Percentiles rank a stretch among this genome's conserved stretches.
These are phyloP conservation scores for Anthopleura xanthogrammica DNA, from an alignment of 92 coral and sea anemone genomes.

Conservation along the genomic window DNA sequence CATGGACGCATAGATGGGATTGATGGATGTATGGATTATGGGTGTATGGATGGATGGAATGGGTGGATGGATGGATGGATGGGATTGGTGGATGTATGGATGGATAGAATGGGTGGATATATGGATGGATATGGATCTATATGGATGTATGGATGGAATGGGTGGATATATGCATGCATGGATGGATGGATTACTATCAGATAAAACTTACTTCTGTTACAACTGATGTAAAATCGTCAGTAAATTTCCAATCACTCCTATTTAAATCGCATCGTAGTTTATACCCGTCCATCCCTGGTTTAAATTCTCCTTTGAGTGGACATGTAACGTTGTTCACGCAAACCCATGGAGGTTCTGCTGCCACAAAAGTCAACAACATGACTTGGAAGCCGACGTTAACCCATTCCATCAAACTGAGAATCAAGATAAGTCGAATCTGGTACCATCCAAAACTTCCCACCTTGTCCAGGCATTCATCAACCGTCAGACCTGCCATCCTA, in stretches of 20 bases:
- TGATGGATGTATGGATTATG: neutral
- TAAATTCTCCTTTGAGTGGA: constrained; percentile 63
- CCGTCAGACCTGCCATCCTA: constrained; percentile 37
- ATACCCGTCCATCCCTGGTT: constrained; percentile 49
- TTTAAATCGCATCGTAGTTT: constrained; percentile 50
- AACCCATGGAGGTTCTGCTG: constrained; percentile 83
- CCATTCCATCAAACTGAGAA: constrained; percentile 40
- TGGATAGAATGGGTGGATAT: neutral
- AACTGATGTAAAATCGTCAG: constrained; percentile 60
- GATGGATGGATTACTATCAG: neutral
- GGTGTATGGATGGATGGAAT: neutral
- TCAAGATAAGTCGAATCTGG: constrained; percentile 24
- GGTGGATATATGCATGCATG: neutral
- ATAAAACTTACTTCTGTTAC: constrained; percentile 63
- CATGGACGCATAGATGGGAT: neutral
- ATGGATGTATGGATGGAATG: neutral
- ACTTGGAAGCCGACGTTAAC: constrained; percentile 38
- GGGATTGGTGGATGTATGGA: neutral
- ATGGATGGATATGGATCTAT: neutral
- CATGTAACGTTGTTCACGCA: constrained; percentile 68
- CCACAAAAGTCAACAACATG: constrained; percentile 63
- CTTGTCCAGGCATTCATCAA: constrained; percentile 25
- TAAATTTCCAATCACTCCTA: constrained; percentile 80
- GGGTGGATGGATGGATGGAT: neutral
- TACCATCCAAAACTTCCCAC: constrained; percentile 39